Percentiles rank a stretch among this genome's conserved stretches.
Evolutionary conservation across 1,140 invertebrate genomes (phyloP).

Genomic region (Euglossa dilemma): DNA sequence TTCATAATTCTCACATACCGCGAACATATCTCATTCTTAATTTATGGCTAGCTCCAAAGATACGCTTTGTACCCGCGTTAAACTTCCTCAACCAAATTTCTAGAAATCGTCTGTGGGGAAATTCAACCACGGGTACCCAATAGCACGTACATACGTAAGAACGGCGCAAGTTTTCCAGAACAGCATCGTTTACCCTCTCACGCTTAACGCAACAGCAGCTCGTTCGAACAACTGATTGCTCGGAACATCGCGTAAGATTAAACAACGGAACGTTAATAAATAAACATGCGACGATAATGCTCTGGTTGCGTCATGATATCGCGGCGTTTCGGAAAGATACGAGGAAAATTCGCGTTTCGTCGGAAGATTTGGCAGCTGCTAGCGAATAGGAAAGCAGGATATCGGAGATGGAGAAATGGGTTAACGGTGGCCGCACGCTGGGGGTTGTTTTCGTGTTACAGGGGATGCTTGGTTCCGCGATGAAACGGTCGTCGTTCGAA

Average conservation of each 20-base stretch:
- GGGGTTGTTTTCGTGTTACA: slow-evolving; percentile 43
- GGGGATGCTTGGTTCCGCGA: background rate
- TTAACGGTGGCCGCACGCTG: slow-evolving; percentile 31
- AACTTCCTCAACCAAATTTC: too few relatives aligned
- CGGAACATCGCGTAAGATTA: background rate
- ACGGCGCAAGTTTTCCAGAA: too few relatives aligned
- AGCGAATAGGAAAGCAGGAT: slow-evolving; percentile 13
- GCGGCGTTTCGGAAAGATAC: background rate
- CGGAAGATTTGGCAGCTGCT: slow-evolving; percentile 51
- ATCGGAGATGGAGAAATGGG: slow-evolving; percentile 18
- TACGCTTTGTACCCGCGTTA: too few relatives aligned
- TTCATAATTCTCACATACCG: too few relatives aligned
- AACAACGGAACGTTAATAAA: background rate
- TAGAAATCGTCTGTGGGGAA: too few relatives aligned
- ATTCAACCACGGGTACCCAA: too few relatives aligned
- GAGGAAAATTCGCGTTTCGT: slow-evolving; percentile 14
- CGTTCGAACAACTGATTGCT: background rate
- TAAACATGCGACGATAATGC: background rate
- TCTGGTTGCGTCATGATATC: slow-evolving; percentile 9
- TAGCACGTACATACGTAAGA: too few relatives aligned
- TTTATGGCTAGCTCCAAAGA: too few relatives aligned
- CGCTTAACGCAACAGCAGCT: too few relatives aligned
- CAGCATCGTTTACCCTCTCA: too few relatives aligned
- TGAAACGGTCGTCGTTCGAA: slow-evolving; percentile 14
- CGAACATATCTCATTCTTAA: too few relatives aligned